Evolutionary conservation across 2,888 invertebrate genomes (phyloP).

Genomic region (Alloscopus bannaensis): DNA sequence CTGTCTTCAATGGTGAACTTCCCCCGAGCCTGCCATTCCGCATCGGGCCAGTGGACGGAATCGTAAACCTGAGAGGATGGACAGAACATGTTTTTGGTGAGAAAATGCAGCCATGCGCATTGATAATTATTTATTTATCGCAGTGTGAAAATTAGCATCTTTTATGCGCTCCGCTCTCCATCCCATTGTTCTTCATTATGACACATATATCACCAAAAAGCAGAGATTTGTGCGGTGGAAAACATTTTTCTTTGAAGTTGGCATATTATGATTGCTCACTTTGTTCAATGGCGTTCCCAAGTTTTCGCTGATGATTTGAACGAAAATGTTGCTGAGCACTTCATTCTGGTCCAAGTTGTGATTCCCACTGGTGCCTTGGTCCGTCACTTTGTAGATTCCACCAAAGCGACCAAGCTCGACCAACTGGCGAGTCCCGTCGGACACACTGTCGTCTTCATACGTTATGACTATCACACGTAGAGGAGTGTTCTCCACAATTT

Average conservation of each 20-base stretch:
- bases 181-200: constrained; percentile 11
- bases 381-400: constrained; percentile 71
- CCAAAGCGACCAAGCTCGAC: constrained; percentile 69
- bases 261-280: constrained; percentile 59
- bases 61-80: constrained; percentile 68
- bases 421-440: constrained; percentile 65
- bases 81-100: constrained; percentile 23
- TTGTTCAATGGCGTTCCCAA: constrained; percentile 72
- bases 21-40: constrained; percentile 72
- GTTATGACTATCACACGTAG: constrained; percentile 71
- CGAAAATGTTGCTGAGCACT: constrained; percentile 71
- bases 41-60: constrained; percentile 72
- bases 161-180: constrained; percentile 30
- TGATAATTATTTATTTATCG: constrained; percentile 27
- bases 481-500: constrained; percentile 71
- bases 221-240: too few relatives aligned
- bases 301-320: constrained; percentile 71
- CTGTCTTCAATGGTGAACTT: constrained; percentile 73
- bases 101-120: too few relatives aligned
- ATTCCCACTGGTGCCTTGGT: constrained; percentile 65
- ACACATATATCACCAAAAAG: constrained; percentile 5
- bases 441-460: constrained; percentile 70
- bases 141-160: constrained; percentile 52
- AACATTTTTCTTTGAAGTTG: too few relatives aligned
- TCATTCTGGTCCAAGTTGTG: constrained; percentile 72